These are phyloP conservation scores for Salticus scenicus DNA, from an alignment of 2,888 invertebrate species.

Conservation along the genomic window DNA sequence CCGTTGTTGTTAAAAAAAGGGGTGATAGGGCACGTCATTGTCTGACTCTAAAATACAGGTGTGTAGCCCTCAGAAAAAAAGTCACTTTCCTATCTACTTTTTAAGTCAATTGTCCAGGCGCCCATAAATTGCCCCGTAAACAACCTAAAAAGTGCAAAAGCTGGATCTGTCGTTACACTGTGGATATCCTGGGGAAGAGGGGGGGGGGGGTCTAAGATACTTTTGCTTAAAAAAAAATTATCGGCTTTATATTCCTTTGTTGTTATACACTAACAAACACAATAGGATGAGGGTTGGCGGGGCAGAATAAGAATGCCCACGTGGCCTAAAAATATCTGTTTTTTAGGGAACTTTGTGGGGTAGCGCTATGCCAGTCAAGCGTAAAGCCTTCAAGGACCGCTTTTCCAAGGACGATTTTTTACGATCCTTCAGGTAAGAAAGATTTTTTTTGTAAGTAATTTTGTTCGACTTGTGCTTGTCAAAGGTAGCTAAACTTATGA, in stretches of 20 bases:
- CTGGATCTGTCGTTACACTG: slow-evolving; percentile 15
- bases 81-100: slow-evolving; percentile 17
- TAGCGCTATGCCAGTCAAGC: slow-evolving; percentile 28
- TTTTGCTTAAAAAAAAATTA: slow-evolving; percentile 46
- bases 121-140: slow-evolving; percentile 56
- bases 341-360: slow-evolving; percentile 31
- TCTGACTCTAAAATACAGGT: slow-evolving; percentile 54
- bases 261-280: slow-evolving; percentile 32
- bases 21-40: slow-evolving; percentile 1
- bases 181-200: too few relatives aligned
- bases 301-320: slow-evolving; percentile 33
- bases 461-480: background rate
- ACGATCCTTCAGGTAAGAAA: slow-evolving; percentile 1
- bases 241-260: slow-evolving; percentile 48
- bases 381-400: slow-evolving; percentile 32
- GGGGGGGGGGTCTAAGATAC: slow-evolving; percentile 5
- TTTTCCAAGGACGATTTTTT: slow-evolving; percentile 44
- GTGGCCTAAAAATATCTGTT: slow-evolving; percentile 52
- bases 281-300: slow-evolving; percentile 41
- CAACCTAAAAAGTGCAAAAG: slow-evolving; percentile 34
- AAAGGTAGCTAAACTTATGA: background rate
- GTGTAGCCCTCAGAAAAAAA: slow-evolving; percentile 30
- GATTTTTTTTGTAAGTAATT: background rate
- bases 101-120: slow-evolving; percentile 24
- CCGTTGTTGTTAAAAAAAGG: slow-evolving; percentile 14